Base-by-base conservation (phyloP, 2,888 invertebrate genomes). In the Cephus nigrinus region DNA sequence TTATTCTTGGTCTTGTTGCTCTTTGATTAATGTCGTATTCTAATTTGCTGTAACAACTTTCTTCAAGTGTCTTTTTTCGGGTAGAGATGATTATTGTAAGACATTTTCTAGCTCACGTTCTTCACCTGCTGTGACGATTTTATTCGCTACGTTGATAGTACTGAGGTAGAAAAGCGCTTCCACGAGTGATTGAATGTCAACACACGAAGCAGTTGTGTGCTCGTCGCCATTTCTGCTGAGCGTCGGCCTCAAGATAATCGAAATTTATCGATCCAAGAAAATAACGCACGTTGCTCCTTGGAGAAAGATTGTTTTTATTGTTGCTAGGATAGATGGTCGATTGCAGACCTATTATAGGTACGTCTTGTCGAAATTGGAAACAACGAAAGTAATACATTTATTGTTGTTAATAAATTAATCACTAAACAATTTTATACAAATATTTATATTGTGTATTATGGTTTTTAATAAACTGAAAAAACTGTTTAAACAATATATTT, bases 221-320 rank as follows among this genome's bases (percentile, higher is more conserved):
- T 68, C 75, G 80, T 80, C 84, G 82, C 82, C 85, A 84, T 85
- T 84, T 81, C 82, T 78, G 69, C 40, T 68, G 76, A 32, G 73
- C 78, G 80, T 55, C 55, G 75, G 71, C 30, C 73, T 77, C 78
- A 74, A 79, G 83, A 82, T 82, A 84, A 88, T 88, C 88, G 86
- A 85, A 86, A 84, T 82, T 75, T 81, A 82, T 82, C 82, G 82
- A 81, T 79, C 81, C 77, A 76, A 79, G 80, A 74, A 80, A 82
- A 79, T 79, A 80, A 80, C 75, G 69, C 71, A 73, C 73, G 75
- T 35, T 55, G 32, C 71, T 73, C 77, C 68, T 75, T 71, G 75
- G 71, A 69, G 55, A 77, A 11, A 74, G 31, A 55, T 34, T 40
- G 72, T 69, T 74, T 74, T 79, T 80, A 69, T 75, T 75, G 81